Conservation (phyloP, 2,888 invertebrate genomes). For the Lycaena phlaeas region DNA sequence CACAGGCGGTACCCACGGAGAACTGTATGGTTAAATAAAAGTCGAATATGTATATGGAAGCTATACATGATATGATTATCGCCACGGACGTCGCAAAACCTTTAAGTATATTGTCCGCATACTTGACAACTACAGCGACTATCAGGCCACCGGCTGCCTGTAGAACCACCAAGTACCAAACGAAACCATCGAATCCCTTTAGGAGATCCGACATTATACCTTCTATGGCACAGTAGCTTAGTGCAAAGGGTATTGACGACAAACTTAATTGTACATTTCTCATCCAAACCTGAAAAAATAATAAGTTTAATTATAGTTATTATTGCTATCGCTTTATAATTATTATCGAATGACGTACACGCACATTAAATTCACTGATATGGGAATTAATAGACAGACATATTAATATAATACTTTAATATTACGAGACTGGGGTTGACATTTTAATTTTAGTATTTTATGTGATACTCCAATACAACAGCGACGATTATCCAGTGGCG, state of each 20-base stretch:
- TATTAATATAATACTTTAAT: no score
- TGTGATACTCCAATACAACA: no score
- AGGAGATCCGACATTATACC: constrained; percentile 70
- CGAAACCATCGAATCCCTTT: constrained; percentile 84
- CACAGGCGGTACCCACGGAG: constrained; percentile 85
- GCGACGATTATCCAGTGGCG: no score
- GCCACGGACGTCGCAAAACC: constrained; percentile 98
- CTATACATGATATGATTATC: constrained; percentile 95
- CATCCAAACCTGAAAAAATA: constrained; percentile 83
- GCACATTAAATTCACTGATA: no score
- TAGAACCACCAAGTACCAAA: constrained; percentile 89
- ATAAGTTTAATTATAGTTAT: constrained; percentile 8
- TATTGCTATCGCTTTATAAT: no score
- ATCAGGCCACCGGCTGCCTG: constrained; percentile 97
- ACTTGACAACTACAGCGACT: constrained; percentile 98
- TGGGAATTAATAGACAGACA: no score
- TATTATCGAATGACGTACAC: no score
- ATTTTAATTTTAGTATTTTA: no score
- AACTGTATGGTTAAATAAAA: constrained; percentile 92
- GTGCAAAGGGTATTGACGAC: constrained; percentile 91
- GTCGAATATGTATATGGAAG: constrained; percentile 92
- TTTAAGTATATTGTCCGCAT: constrained; percentile 98
- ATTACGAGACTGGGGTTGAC: no score
- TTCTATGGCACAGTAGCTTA: constrained; percentile 83
- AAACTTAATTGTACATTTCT: constrained; percentile 96